Base-by-base conservation (phyloP, 2,888 invertebrate species). In the Sminthurinus aureus region DNA sequence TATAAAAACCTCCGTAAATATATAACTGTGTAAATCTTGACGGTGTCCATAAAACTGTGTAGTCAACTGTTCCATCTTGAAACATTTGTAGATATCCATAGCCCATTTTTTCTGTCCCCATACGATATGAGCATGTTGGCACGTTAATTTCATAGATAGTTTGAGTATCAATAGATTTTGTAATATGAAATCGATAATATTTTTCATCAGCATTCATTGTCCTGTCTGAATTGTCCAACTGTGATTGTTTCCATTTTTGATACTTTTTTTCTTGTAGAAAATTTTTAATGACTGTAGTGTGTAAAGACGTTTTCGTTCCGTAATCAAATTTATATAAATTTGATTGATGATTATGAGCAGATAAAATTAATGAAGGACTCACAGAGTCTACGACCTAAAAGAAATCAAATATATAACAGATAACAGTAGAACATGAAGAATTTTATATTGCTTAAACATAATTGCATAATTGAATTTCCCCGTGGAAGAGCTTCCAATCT, bases 41-140 rank as follows among this genome's bases (percentile, higher is more conserved):
- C 79, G 96, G 94, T 66, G 94, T 93, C 96, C 96, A 96, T 83
- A 96, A 91, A 64, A 96, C 93, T n/a, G 94, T 93, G 90, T 95
- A 96, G 80, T 92, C 92, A 87, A 94, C 78, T 0, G 87, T 87
- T 76, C 87, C 87, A 82, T 87, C 90, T 86, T 91, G 91, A 90
- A 94, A 94, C 88, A 97, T 91, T 82, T 96, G 91, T 12, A 95
- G 95, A 86, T 94, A 94, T 64, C 97, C 97, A 90, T 94, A 97
- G 0, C 98, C 98, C 90, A 97, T 96, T 87, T 94, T 92, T 3
- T 91, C 90, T 24, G 95, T 96, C 0, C 98, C 98, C 98, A 99
- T 99, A 89, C 99, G 93, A 90, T 99, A 99, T 0, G 97, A 98
- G 90, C 96, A 97, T 0, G 98, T 98, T 1, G 98, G 98, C 87